A percentile compares a stretch with the other conserved stretches of the same genome.
Conservation (phyloP, 2,113 vertebrate species). For the Calyptommatus sinebrachiatus region DNA sequence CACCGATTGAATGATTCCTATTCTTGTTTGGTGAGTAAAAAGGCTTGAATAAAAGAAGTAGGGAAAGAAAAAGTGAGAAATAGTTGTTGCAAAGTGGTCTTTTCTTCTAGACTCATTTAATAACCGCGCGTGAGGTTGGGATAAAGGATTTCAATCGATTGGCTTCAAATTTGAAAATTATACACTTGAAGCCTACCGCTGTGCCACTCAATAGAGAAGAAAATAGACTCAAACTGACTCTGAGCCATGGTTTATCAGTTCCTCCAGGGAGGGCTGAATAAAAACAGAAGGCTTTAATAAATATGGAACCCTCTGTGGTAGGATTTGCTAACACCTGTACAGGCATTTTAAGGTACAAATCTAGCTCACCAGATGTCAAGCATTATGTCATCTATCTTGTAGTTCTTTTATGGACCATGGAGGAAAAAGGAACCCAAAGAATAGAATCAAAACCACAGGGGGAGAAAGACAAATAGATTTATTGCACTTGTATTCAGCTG, state of each 20-base stretch:
- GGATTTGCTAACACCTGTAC: conserved; percentile 55
- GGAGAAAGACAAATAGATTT: background rate
- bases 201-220: conserved; percentile 72
- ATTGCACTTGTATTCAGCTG: background rate
- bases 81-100: conserved; percentile 65
- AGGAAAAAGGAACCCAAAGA: conserved; percentile 18
- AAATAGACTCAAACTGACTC: conserved; percentile 65
- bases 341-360: conserved; percentile 58
- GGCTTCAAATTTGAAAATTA: conserved; percentile 88
- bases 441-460: conserved; percentile 27
- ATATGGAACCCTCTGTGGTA: conserved; percentile 36
- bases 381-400: conserved; percentile 48
- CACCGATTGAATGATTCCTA: conserved; percentile 96
- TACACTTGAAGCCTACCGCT: conserved; percentile 77
- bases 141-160: conserved; percentile 85
- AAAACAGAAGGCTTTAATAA: conserved; percentile 64
- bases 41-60: conserved; percentile 52
- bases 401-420: conserved; percentile 20
- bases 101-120: conserved; percentile 72
- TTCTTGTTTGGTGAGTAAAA: conserved; percentile 92
- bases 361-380: conserved; percentile 31
- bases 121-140: conserved; percentile 72
- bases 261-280: conserved; percentile 46
- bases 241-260: conserved; percentile 51
- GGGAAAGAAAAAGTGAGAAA: conserved; percentile 61